Conservation (phyloP, 2,888 invertebrate genomes). For the Cheiracanthium punctorium region DNA sequence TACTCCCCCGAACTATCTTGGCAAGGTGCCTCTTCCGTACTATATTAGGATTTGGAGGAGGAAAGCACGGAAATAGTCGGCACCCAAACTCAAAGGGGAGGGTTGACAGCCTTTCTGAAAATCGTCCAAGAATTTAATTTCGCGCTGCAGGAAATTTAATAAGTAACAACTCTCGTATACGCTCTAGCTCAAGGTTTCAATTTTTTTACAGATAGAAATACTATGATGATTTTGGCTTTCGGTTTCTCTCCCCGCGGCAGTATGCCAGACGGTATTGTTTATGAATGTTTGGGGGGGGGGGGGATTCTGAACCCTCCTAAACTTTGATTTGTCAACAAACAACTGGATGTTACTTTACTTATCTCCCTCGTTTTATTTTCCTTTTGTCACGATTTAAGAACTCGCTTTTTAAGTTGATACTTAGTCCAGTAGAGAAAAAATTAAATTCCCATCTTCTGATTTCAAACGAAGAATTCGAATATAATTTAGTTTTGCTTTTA, state of each 20-base stretch:
- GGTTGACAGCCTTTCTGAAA: constrained; percentile 30
- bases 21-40: constrained; percentile 25
- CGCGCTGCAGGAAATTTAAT: constrained; percentile 43
- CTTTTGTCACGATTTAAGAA: no score
- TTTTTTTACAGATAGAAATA: constrained; percentile 11
- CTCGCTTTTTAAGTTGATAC: no score
- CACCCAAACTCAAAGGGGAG: constrained; percentile 29
- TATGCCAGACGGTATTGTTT: background rate
- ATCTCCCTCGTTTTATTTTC: no score
- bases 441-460: no score
- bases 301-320: background rate
- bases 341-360: no score
- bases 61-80: constrained; percentile 31
- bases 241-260: background rate
- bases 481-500: no score
- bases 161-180: constrained; percentile 9
- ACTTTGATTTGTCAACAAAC: constrained; percentile 12
- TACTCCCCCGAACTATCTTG: constrained; percentile 63
- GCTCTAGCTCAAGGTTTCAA: background rate
- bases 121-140: constrained; percentile 47
- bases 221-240: background rate
- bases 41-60: constrained; percentile 31
- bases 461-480: no score
- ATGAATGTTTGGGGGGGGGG: background rate
- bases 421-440: no score